Evolutionary conservation across 1,140 invertebrate genomes (phyloP), one percentile per base, ranked within the genome.

Genomic region (Radopholus similis): DNA sequence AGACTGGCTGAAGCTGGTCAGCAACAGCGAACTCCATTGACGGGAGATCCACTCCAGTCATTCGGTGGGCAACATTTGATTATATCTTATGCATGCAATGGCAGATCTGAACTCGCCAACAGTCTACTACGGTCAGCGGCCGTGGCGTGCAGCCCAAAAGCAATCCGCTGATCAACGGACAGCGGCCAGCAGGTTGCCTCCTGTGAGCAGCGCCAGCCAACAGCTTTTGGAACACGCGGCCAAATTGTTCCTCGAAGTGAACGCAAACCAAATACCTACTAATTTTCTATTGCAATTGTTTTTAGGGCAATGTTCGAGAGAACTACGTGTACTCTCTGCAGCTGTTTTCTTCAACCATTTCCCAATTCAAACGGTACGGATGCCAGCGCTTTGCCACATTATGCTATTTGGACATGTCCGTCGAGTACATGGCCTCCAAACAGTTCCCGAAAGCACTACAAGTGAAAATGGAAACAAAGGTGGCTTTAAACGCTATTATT

Each of bases 201-300:
- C 23, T 21, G 23, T 51, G 47, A 51, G n/a, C 47, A 62, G 49
- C 23, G 40, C 34, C 21, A 62, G 47, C 32, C 18, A 18, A 23
- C 69, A 70, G 70, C n/a, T 64, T 11, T 58, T 55, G 40, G 72
- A 74, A 59, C 74, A 73, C 28, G 65, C 64, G 1, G 72, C 72
- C n/a, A 73, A 66, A 42, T 21, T 55, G 13, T 70, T 38, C 38
- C 32, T 73, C 15, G 72, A 73, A 35, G 72, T 73, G 18, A n/a
- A 6, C 26, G 21, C 55, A 35, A 28, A 23, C n/a, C n/a, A n/a
- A 66, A 38, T 23, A 49, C n/a, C 71, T 9, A 57, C 9, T n/a
- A 63, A 62, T 28, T 18, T 21, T 63, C 34, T 4, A n/a, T n/a
- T n/a, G n/a, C n/a, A n/a, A n/a, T n/a, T 37, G 18, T 71, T 60